phyloP scores from a whole-genome alignment of 2,888 invertebrate species.

The Hofmannophila pseudospretella region DNA sequence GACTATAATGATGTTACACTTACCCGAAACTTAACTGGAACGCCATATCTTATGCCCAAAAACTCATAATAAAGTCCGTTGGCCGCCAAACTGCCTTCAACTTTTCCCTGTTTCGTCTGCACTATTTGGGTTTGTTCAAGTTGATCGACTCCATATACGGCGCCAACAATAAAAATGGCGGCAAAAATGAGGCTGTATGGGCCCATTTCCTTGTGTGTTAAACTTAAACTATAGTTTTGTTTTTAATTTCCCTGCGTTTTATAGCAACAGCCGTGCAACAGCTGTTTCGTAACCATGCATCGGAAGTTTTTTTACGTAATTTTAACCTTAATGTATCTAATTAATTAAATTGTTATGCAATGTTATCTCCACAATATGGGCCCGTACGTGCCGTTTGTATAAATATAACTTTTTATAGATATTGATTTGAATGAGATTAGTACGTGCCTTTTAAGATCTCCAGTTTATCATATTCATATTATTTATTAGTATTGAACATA shows the following conservation, averaged over 20 bases:
- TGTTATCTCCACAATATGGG: too few species aligned
- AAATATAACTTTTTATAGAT: too few species aligned
- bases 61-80: slow-evolving; percentile 58
- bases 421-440: too few species aligned
- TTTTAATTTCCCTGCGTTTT: slow-evolving; percentile 14
- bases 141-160: slow-evolving; percentile 22
- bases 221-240: slow-evolving; percentile 19
- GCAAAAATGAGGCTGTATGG: slow-evolving; percentile 29
- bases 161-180: slow-evolving; percentile 22
- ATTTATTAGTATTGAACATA: too few species aligned
- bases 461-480: too few species aligned
- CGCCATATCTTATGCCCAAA: slow-evolving; percentile 56
- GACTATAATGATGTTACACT: too few species aligned
- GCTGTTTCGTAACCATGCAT: background rate
- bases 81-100: slow-evolving; percentile 49
- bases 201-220: slow-evolving; percentile 26
- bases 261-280: slow-evolving; percentile 4
- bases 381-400: too few species aligned
- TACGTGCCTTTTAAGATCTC: too few species aligned
- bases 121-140: slow-evolving; percentile 39
- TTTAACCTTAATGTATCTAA: background rate
- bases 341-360: background rate
- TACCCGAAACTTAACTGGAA: slow-evolving; percentile 53
- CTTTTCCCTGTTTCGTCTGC: slow-evolving; percentile 51
- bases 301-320: background rate